Evolutionary conservation across 2,113 vertebrate genomes (phyloP).

Genomic region (Rhodinocichla rosea): DNA sequence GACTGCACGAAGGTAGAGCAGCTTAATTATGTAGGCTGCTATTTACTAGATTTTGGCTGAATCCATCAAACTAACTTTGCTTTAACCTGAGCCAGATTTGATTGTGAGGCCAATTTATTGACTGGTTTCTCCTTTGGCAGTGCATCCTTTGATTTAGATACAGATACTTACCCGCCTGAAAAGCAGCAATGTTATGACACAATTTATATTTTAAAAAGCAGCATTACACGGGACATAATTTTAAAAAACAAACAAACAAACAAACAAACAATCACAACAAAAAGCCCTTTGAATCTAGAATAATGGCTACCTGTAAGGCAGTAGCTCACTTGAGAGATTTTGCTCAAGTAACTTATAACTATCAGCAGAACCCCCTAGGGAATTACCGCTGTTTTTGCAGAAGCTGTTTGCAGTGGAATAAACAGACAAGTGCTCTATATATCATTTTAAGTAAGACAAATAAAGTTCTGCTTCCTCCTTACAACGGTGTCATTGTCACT

Average conservation of each 20-base stretch:
- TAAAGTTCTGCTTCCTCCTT: slow-evolving; percentile 84
- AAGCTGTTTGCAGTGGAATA: slow-evolving; percentile 84
- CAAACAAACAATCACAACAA: slow-evolving; percentile 61
- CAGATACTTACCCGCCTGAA: slow-evolving; percentile 65
- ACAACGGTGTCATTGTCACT: slow-evolving; percentile 86
- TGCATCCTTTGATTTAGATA: slow-evolving; percentile 66
- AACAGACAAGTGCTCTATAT: slow-evolving; percentile 86
- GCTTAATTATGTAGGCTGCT: slow-evolving; percentile 76
- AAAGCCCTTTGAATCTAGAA: slow-evolving; percentile 80
- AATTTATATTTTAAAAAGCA: slow-evolving; percentile 77
- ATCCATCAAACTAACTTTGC: slow-evolving; percentile 75
- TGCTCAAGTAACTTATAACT: slow-evolving; percentile 84
- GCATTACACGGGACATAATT: slow-evolving; percentile 68
- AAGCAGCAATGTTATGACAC: slow-evolving; percentile 70
- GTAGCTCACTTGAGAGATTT: slow-evolving; percentile 81
- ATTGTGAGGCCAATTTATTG: slow-evolving; percentile 78
- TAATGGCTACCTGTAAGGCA: slow-evolving; percentile 84
- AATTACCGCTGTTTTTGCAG: slow-evolving; percentile 78
- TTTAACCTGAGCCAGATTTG: slow-evolving; percentile 77
- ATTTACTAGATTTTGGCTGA: slow-evolving; percentile 71
- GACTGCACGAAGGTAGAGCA: slow-evolving; percentile 50
- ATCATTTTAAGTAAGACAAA: slow-evolving; percentile 89
- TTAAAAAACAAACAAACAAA: slow-evolving; percentile 54
- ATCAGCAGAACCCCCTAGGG: slow-evolving; percentile 75
- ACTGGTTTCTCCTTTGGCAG: slow-evolving; percentile 64